Evolutionary conservation across 2,888 invertebrate genomes (phyloP).

Genomic region (Geophilus truncorum): DNA sequence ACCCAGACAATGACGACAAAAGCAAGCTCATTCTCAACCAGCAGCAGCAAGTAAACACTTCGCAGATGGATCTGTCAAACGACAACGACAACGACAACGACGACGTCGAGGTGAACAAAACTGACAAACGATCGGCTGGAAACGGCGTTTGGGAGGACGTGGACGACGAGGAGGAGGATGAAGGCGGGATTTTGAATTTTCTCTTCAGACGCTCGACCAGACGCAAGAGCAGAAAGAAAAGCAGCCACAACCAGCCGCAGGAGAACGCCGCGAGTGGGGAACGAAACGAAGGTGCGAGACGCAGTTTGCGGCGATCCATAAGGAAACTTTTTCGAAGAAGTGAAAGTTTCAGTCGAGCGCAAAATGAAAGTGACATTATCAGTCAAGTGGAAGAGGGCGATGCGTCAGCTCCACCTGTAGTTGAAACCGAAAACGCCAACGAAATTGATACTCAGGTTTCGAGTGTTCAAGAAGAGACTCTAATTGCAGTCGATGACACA

Average conservation of each 20-base stretch:
- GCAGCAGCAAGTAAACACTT: background rate
- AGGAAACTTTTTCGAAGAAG: constrained; percentile 23
- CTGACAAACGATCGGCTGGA: background rate
- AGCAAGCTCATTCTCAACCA: background rate
- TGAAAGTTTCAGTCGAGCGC: constrained; percentile 30
- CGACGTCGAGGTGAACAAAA: background rate
- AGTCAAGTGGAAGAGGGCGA: background rate
- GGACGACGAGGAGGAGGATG: background rate
- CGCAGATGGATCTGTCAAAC: background rate
- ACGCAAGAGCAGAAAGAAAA: background rate
- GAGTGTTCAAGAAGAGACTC: background rate
- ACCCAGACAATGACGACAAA: constrained; percentile 25
- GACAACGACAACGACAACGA: background rate
- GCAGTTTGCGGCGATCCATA: constrained; percentile 1
- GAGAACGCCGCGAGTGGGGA: background rate
- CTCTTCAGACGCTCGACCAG: constrained; percentile 11
- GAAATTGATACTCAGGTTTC: background rate
- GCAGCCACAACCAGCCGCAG: background rate
- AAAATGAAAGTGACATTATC: background rate
- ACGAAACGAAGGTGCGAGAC: background rate
- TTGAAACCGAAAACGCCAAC: background rate
- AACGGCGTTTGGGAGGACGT: background rate
- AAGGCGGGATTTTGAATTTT: background rate
- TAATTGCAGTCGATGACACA: background rate
- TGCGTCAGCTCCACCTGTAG: background rate